Evolutionary conservation across 2,113 vertebrate species (phyloP), one percentile per base, ranked within the genome.

Genomic region (Delphinapterus leucas): DNA sequence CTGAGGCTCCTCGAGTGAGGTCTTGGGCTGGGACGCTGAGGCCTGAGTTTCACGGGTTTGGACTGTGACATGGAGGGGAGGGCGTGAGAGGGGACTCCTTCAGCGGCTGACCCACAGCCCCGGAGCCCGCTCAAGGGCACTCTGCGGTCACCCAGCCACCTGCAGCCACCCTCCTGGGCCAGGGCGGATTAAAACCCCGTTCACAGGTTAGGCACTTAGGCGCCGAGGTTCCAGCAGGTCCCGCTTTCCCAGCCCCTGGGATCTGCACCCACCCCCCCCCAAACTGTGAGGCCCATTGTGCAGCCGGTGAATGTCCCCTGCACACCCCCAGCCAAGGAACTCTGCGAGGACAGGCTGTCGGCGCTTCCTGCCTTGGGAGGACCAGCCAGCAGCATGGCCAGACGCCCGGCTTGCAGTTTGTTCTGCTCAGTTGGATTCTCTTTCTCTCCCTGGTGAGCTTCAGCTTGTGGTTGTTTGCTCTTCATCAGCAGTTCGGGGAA

Each of bases 381-480:
- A 47, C 61, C 33, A 47, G 90, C 88, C 85, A 44, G n/a, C 38
- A 14, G 58, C 49, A 3, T 26, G n/a, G 93, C 58, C 74, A 93
- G 95, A 58, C 38, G 36, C 55, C 84, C 68, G 0, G 5, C 84
- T 87, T 36, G 47, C 79, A n/a, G 49, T 80, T 83, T 93, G 80
- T 81, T 91, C 1, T 0, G 31, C 77, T 93, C 93, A 76, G 89
- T 92, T 90, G 17, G 96, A 96, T 58, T 93, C 89, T 97, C 70
- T 83, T 65, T 97, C 70, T 95, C 95, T 92, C 73, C 63, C 74
- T 53, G 60, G 81, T 71, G 96, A 85, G 90, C 53, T 82, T 47
- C 41, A 20, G 63, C n/a, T 31, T 33, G 67, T 63, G 60, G 63
- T 1, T 92, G 84, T 90, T 94, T 90, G 71, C 53, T 67, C 76